Evolutionary conservation across 2,113 vertebrate genomes (phyloP).

Genomic region (Aythya baeri): DNA sequence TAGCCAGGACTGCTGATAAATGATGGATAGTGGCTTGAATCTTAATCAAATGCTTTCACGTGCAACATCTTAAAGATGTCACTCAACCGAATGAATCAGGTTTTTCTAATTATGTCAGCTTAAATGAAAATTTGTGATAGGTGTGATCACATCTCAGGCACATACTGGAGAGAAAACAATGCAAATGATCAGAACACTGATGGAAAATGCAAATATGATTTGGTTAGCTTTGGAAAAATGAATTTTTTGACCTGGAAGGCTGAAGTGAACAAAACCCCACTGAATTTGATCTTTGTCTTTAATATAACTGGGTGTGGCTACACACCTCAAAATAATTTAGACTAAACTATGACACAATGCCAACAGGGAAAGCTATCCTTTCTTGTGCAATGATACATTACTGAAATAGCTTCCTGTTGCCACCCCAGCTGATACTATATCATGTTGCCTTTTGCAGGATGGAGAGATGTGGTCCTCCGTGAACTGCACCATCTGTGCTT

Average conservation of each 20-base stretch:
- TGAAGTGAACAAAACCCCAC: background rate
- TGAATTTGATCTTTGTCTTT: slow-evolving; percentile 5
- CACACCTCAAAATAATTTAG: slow-evolving; percentile 44
- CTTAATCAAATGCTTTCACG: slow-evolving; percentile 23
- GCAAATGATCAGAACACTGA: background rate
- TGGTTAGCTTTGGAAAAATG: background rate
- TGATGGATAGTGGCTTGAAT: too few relatives aligned
- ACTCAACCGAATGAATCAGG: slow-evolving; percentile 11
- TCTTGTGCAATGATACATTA: slow-evolving; percentile 29
- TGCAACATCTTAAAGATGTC: background rate
- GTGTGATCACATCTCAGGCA: background rate
- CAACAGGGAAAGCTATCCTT: slow-evolving; percentile 4
- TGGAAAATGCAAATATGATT: slow-evolving; percentile 5
- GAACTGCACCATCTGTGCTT: slow-evolving; percentile 95
- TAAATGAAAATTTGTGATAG: slow-evolving; percentile 28
- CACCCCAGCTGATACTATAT: slow-evolving; percentile 43
- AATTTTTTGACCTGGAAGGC: background rate
- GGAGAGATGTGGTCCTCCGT: slow-evolving; percentile 97
- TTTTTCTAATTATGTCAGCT: slow-evolving; percentile 48
- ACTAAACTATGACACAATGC: slow-evolving; percentile 39
- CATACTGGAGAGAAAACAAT: background rate
- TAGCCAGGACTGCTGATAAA: too few relatives aligned
- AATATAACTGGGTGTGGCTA: background rate
- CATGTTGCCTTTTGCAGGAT: slow-evolving; percentile 81
- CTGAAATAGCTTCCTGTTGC: slow-evolving; percentile 45